Evolutionary conservation across 2,888 invertebrate genomes (phyloP), one percentile per base, ranked within the genome.

Genomic region (Pomacea canaliculata): DNA sequence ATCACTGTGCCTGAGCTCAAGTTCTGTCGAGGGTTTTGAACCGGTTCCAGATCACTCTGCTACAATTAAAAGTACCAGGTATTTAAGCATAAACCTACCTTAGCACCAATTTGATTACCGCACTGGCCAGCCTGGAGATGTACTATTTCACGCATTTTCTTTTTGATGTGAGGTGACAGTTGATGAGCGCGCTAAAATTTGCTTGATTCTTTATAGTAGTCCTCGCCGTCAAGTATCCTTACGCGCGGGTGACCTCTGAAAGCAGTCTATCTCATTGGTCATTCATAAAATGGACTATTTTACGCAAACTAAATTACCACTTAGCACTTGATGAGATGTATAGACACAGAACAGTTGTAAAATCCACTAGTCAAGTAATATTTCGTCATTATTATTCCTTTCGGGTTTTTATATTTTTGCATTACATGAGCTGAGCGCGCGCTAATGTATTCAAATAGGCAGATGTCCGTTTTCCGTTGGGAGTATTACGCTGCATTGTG

Each of bases 121-220:
- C 86, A 86, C 82, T 86, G 86, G 70, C 86, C 86, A 76, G 84
- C 86, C 77, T 86, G 86, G 65, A 86, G 76, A 77, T 86, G 86
- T 37, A 86, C 85, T 71, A 85, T 85, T 81, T 85, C 85, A 68
- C 77, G 72, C 77, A 77, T 77, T 37, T 69, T 74, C 69, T 67
- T 73, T 73, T 73, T 59, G 67, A 68, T 56, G 73, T 73, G 73
- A 68, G 18, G 49, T n/a, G n/a, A n/a, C 23, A 13, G 65, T 65
- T 63, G n/a, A 49, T 16, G 37, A n/a, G 19, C 46, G 16, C 27
- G 27, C 59, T 7, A 3, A n/a, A 48, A 49, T 19, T 2, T 8
- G 23, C 13, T 59, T 12, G 46, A 49, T 19, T 16, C 5, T 18
- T 18, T 70, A 70, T 49, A 18, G 12, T 51, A 19, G 48, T 51